Evolutionary conservation across 2,888 invertebrate species (phyloP), one percentile per base, ranked within the genome.

Genomic region (Strigamia transsilvanica): DNA sequence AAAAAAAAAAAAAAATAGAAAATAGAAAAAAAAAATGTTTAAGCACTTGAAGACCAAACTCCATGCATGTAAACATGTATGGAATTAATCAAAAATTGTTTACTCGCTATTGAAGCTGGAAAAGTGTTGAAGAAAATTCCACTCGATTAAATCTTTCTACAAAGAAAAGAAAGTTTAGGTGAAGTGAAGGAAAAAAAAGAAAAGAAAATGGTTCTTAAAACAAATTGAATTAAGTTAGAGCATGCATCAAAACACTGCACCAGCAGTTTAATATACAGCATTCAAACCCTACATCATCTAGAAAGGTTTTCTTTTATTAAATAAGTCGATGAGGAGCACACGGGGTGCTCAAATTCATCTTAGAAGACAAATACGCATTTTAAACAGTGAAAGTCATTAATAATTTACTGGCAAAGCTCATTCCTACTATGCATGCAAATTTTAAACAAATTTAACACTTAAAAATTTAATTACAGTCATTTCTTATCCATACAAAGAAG

Each of bases 391-490:
- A 56, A 56, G 56, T 56, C 56, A 56, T 56, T 56, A 56, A 56
- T 56, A 56, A 56, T 56, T 56, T 56, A 56, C 56, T 18, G 9
- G 56, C 15, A 56, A 56, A 56, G n/a, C 18, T 56, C 56, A 56
- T 56, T 56, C n/a, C 21, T 18, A 56, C 56, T 56, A 56, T 56
- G 56, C 56, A 56, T 56, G 56, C 56, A 56, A 56, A 56, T 56
- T 38, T 56, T 56, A 56, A 56, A 56, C 78, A 77, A 32, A 77
- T 38, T 77, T 15, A 38, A 77, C 32, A 38, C 78, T 77, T 32
- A 77, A 77, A 77, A 32, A 38, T 18, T 77, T 77, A 77, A 77
- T 56, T 56, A 56, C 56, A 15, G n/a, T 18, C 56, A 56, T 56
- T 56, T 18, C 18, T 56, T 56, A 56, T 18, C 56, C 18, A 9